Evolutionary conservation across 1,140 invertebrate species (phyloP).

Genomic region (Drosophila varians): DNA sequence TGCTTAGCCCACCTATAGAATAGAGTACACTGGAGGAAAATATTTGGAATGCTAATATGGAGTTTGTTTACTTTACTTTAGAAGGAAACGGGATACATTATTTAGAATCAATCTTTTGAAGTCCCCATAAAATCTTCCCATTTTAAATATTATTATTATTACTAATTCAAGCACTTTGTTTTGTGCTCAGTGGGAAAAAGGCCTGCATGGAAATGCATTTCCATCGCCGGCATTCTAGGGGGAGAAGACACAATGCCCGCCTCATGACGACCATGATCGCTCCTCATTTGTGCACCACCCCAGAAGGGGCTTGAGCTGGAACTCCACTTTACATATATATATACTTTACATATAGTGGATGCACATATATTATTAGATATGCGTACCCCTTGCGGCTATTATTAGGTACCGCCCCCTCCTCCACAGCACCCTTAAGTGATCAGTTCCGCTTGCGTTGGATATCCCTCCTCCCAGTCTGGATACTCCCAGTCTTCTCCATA

Average conservation of each 20-base stretch:
- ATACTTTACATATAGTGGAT: constrained; percentile 33
- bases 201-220: constrained; percentile 57
- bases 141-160: not conserved
- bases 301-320: constrained; percentile 31
- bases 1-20: not conserved
- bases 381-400: constrained; percentile 70
- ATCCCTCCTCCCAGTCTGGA: constrained; percentile 30
- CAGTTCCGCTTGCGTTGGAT: constrained; percentile 66
- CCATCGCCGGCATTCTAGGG: not conserved
- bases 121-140: too few species aligned
- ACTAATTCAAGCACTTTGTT: not conserved
- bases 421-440: constrained; percentile 62
- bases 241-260: constrained; percentile 21
- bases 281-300: constrained; percentile 52
- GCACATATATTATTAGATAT: constrained; percentile 27
- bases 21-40: constrained; percentile 10
- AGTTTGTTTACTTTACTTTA: not conserved
- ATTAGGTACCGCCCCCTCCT: constrained; percentile 44
- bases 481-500: constrained; percentile 12
- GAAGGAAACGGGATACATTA: not conserved
- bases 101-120: too few species aligned
- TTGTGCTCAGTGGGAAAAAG: constrained; percentile 46
- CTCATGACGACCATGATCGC: constrained; percentile 41
- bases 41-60: not conserved
- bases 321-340: constrained; percentile 59